Evolutionary conservation across 2,888 invertebrate genomes (phyloP).

Genomic region (Cyaniris semiargus): DNA sequence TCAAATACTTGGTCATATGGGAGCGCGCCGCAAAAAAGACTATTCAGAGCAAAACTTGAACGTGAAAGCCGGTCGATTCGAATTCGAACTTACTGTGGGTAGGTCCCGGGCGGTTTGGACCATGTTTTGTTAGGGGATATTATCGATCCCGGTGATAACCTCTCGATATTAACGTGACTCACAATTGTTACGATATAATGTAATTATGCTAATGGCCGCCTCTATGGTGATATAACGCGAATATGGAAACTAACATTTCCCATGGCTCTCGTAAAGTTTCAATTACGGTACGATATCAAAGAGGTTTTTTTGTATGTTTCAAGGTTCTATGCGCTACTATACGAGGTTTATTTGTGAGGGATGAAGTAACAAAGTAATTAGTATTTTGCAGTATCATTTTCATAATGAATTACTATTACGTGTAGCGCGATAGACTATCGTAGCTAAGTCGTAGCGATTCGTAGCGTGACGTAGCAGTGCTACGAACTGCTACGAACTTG

Average conservation of each 20-base stretch:
- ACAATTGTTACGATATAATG: conserved; percentile 23
- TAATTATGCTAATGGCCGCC: conserved; percentile 27
- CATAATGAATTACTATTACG: conserved; percentile 1
- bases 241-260: conserved; percentile 23
- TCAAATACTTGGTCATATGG: conserved; percentile 33
- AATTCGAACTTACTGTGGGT: conserved; percentile 28
- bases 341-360: not conserved
- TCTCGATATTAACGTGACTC: conserved; percentile 21
- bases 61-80: conserved; percentile 23
- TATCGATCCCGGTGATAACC: conserved; percentile 18
- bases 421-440: not conserved
- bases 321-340: not conserved
- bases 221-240: conserved; percentile 23
- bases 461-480: not conserved
- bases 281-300: conserved; percentile 15
- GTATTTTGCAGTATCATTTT: conserved; percentile 1
- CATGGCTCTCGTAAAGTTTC: conserved; percentile 23
- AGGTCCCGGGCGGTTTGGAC: not conserved
- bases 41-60: conserved; percentile 28
- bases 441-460: not conserved
- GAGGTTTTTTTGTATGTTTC: conserved; percentile 9
- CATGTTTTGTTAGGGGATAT: conserved; percentile 23
- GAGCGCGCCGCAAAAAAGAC: conserved; percentile 31
- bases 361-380: not conserved
- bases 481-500: not conserved